Percentiles rank a stretch among this genome's conserved stretches.
Conservation (phyloP, 1,140 invertebrate genomes). For the Drosophila tani region DNA sequence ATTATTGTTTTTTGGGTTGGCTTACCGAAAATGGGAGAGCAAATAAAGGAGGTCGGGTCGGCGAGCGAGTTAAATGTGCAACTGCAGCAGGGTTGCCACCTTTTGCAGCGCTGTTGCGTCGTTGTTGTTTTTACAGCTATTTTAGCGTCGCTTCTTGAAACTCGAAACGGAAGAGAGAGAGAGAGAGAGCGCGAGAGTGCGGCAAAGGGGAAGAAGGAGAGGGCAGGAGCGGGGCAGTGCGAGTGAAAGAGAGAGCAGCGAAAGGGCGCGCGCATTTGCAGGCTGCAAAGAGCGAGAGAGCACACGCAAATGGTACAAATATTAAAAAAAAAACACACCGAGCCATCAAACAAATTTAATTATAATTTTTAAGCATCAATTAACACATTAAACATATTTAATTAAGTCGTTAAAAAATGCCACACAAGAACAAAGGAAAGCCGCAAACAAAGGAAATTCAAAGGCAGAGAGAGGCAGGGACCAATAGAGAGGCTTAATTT, state of each 20-base stretch:
- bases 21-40: no score
- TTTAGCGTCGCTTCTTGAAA: slow-evolving; percentile 46
- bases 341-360: slow-evolving; percentile 22
- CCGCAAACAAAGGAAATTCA: background rate
- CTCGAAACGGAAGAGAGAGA: slow-evolving; percentile 35
- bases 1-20: background rate
- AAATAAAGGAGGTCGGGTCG: background rate
- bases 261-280: slow-evolving; percentile 52
- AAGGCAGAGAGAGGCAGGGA: background rate
- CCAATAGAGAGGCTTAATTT: background rate
- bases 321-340: background rate
- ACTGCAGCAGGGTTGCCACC: slow-evolving; percentile 44
- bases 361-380: slow-evolving; percentile 41
- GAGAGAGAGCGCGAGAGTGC: background rate
- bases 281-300: slow-evolving; percentile 23
- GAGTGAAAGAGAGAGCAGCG: slow-evolving; percentile 17
- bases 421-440: background rate
- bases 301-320: background rate
- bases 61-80: slow-evolving; percentile 6
- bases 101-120: slow-evolving; percentile 36
- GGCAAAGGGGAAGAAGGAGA: background rate
- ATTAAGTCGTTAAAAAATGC: slow-evolving; percentile 6
- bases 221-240: slow-evolving; percentile 27
- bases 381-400: slow-evolving; percentile 21
- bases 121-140: slow-evolving; percentile 39